Conservation (phyloP, 2,888 invertebrate species). For the Chironomus tentans region DNA sequence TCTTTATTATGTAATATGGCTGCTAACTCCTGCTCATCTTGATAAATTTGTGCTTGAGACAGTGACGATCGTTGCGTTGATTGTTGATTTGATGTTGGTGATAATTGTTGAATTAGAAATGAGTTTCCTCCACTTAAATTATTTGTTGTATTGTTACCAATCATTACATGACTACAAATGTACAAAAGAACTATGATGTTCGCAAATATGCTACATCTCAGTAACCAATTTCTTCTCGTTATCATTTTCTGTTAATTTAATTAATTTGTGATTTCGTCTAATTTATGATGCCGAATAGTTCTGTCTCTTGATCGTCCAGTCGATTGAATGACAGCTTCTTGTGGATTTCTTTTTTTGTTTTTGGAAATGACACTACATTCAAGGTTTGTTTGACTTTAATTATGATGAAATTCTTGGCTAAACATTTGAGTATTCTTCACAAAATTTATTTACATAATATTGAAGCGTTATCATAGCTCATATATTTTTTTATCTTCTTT, state of each 20-base stretch:
- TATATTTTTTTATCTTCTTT: too few species aligned
- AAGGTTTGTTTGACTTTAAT: slow-evolving; percentile 4
- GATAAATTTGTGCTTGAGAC: slow-evolving; percentile 4
- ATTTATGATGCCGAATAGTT: background rate
- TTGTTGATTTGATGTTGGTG: background rate
- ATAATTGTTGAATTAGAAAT: slow-evolving; percentile 5
- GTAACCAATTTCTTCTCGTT: slow-evolving; percentile 58
- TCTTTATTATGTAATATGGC: slow-evolving; percentile 13
- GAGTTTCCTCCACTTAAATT: background rate
- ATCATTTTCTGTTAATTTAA: slow-evolving; percentile 36
- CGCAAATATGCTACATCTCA: slow-evolving; percentile 64
- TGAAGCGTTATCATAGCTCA: background rate
- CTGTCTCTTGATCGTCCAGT: background rate
- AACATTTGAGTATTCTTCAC: background rate
- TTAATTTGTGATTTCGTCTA: background rate
- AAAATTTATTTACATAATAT: background rate
- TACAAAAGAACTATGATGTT: slow-evolving; percentile 63
- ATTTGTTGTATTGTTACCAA: slow-evolving; percentile 33
- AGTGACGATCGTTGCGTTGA: slow-evolving; percentile 2
- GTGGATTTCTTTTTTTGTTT: background rate
- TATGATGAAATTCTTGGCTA: background rate
- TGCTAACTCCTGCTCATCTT: slow-evolving; percentile 10
- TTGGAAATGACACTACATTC: background rate
- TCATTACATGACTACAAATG: slow-evolving; percentile 56
- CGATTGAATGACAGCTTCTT: too few species aligned